Base-by-base conservation (phyloP, 2,797 vertebrate genomes). In the Falco columbarius region DNA sequence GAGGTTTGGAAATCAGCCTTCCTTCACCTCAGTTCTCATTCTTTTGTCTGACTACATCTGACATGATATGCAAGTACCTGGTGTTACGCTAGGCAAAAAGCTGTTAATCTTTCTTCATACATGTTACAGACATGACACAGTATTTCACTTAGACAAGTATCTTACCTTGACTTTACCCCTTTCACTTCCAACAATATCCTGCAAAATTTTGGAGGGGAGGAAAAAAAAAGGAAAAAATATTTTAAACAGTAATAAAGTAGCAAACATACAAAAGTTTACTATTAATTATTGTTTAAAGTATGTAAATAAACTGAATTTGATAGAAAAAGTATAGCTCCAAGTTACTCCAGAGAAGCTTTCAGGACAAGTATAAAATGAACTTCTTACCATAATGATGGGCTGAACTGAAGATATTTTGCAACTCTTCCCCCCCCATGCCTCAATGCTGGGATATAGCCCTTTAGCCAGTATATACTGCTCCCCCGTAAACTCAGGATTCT, bases 381-480 rank as follows among this genome's bases (percentile, higher is more conserved):
- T 93, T 75, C 98, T 98, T 98, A 99, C 99, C 98, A 98, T 97
- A 95, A 98, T 90, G 49, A 99, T 98, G 9, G 99, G 99, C 90
- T 99, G 99, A 86, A 99, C 97, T 84, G 99, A 99, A 47, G 98
- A 98, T 85, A 99, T 98, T 94, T 97, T 99, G 97, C 65, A 98
- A 83, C 97, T 98, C 67, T 96, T 98, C 30, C 98, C 98, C 47
- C 99, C 99, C 99, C 99, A 99, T 92, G 99, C 98, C 80, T 99
- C 99, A 14, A 98, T 98, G 91, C 82, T 98, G 58, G 98, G 95
- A 56, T 99, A 99, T 19, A 99, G 95, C 87, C 99, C 99, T 98
- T 99, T 99, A 97, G 99, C 98, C 94, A 99, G 97, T 77, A 99
- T 58, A 29, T 99, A 99, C 65, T 99, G 98, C 90, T 99, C 99